Evolutionary conservation across 2,113 vertebrate species (phyloP), one percentile per base, ranked within the genome.

Genomic region (Vulpes vulpes): DNA sequence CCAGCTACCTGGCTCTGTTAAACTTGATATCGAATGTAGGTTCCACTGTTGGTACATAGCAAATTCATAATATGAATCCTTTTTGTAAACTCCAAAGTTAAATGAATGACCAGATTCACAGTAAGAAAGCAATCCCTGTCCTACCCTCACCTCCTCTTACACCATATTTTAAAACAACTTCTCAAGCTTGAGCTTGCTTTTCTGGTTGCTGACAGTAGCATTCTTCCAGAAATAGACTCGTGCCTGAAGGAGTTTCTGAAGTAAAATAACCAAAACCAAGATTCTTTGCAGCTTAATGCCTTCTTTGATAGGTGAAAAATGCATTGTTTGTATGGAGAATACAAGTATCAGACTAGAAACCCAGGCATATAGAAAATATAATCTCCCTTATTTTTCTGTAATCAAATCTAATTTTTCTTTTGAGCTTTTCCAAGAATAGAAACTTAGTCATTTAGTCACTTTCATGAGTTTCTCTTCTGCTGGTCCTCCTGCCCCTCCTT

Each of bases 91-190:
- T 81, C 22, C n/a, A 38, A 60, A 90, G 32, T 27, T 30, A 73
- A 85, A n/a, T 81, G 51, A 76, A 51, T 79, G 60, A 71, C 25
- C 53, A 51, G 38, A 59, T 74, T 88, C 62, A 51, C 14, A 62
- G 69, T 53, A 38, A 91, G 62, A 73, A 95, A 53, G 30, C 57
- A 59, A 10, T 82, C 27, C 19, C 10, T 91, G 1, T 79, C 93
- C 38, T 67, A 32, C 27, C 6, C n/a, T 85, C 8, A 10, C 81
- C 25, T 78, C 3, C 76, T 59, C 35, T 86, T 71, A n/a, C 0
- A 35, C 23, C 7, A 38, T 11, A 65, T 82, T 89, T 65, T 43
- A 65, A 86, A 97, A 55, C 16, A 94, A 20, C 84, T 81, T 97
- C 57, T 90, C 74, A 96, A 43, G 49, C 32, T 84, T 73, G 35